phyloP scores from a whole-genome alignment of 2,888 invertebrate genomes.

The Urechis unicinctus region DNA sequence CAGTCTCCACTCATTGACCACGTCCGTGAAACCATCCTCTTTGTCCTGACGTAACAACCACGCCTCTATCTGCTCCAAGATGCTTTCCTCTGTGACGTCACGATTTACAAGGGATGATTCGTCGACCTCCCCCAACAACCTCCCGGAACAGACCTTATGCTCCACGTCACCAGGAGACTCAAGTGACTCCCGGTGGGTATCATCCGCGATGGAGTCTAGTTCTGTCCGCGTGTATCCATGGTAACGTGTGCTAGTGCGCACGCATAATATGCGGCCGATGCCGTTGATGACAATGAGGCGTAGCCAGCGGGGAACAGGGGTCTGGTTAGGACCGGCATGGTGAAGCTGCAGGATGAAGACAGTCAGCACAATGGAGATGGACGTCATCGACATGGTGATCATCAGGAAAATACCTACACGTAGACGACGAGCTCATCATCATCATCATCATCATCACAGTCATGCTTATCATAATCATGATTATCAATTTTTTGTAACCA shows the following conservation, averaged over 20 bases:
- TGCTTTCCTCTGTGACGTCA: conserved; percentile 25
- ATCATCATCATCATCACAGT: no score
- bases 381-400: conserved; percentile 52
- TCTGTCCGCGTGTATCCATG: background rate
- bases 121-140: no score
- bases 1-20: conserved; percentile 48
- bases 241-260: no score
- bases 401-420: conserved; percentile 52
- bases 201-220: background rate
- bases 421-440: conserved; percentile 51
- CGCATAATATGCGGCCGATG: conserved; percentile 42
- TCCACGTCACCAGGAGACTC: background rate
- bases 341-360: conserved; percentile 53
- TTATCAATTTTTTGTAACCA: no score
- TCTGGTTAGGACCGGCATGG: conserved; percentile 47
- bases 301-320: conserved; percentile 46
- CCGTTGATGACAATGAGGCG: conserved; percentile 40
- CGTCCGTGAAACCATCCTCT: conserved; percentile 38
- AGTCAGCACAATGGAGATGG: conserved; percentile 50
- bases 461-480: no score
- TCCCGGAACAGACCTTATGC: background rate
- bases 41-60: conserved; percentile 36
- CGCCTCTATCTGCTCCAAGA: conserved; percentile 35
- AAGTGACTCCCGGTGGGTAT: background rate
- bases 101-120: no score